phyloP scores from a whole-genome alignment of 2,888 invertebrate genomes.

The Microchrysa polita region DNA sequence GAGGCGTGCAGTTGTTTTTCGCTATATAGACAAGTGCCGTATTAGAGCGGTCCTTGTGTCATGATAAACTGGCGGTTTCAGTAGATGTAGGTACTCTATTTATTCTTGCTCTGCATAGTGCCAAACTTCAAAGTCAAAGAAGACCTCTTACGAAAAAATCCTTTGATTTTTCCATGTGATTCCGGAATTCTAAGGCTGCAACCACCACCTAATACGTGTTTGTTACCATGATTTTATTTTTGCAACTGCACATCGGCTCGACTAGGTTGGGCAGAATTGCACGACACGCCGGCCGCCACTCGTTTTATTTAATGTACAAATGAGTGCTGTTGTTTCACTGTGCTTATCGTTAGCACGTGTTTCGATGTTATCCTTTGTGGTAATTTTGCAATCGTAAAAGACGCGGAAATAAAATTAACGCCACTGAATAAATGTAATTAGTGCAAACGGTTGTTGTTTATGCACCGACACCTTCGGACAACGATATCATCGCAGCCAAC shows the following conservation, averaged over 20 bases:
- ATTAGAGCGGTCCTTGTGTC: slow-evolving; percentile 19
- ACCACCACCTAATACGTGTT: slow-evolving; percentile 26
- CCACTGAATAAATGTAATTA: slow-evolving; percentile 50
- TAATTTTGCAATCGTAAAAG: slow-evolving; percentile 46
- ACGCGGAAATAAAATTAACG: slow-evolving; percentile 50
- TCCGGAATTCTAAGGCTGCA: slow-evolving; percentile 23
- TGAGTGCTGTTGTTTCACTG: slow-evolving; percentile 8
- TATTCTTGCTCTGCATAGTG: slow-evolving; percentile 27
- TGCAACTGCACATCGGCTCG: background rate
- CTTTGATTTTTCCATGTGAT: slow-evolving; percentile 28
- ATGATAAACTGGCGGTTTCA: slow-evolving; percentile 33
- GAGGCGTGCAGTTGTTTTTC: slow-evolving; percentile 15
- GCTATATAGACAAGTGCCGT: slow-evolving; percentile 22
- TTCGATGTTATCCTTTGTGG: slow-evolving; percentile 45
- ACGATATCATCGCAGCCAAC: background rate
- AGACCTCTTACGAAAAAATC: slow-evolving; percentile 38
- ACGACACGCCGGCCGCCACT: background rate
- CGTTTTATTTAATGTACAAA: slow-evolving; percentile 13
- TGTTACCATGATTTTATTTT: background rate
- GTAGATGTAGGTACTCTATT: no score
- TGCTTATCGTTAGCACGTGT: slow-evolving; percentile 39
- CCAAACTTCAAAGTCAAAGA: slow-evolving; percentile 33
- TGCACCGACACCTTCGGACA: slow-evolving; percentile 47
- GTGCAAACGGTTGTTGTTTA: slow-evolving; percentile 42
- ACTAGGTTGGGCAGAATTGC: background rate